Evolutionary conservation across 2,797 vertebrate species (phyloP), one percentile per base, ranked within the genome.

Genomic region (Mormyrus hasselquistii): DNA sequence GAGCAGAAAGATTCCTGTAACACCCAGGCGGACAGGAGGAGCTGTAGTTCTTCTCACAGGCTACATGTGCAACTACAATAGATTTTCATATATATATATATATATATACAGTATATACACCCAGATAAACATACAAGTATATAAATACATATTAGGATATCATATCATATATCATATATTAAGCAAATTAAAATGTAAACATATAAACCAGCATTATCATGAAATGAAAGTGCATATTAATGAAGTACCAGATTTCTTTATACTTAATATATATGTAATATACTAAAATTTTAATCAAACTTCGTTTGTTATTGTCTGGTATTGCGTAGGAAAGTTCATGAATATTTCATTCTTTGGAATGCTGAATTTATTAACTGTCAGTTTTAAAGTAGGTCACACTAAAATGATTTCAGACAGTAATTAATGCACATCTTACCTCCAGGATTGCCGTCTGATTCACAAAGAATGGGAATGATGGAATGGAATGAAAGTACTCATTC

Each of bases 11-110:
- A 69, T 4, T 88, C 90, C 90, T 91, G 93, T 95, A 93, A 96
- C 95, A 94, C 94, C 65, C 44, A 94, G 91, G 95, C 93, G 94
- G 92, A 93, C 96, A 93, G 88, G 95, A 97, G 97, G 97, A 97
- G 96, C 97, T 95, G 97, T 95, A 98, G 98, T 97, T 97, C 62
- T 34, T 69, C 65, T 69, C 10, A 69, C 29, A 69, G 4, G 1
- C 62, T 69, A 14, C 25, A 41, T 41, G 16, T 19, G 19, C 12
- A 79, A 16, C 4, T 79, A 44, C 5, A 3, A 2, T 73, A 69
- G 8, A 34, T 34, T 55, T 55, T 16, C 14, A 10, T 3, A 62
- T 25, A 34, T 29, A 34, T 34, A 34, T 69, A 22, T 25, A 5
- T 25, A 2, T 14, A 38, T 34, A 34, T 2, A 34, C 29, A 34